Percentiles rank a stretch among this genome's conserved stretches.
These are phyloP conservation scores for Semaprochilodus insignis DNA, from an alignment of 2,797 vertebrate genomes.

Conservation along the genomic window DNA sequence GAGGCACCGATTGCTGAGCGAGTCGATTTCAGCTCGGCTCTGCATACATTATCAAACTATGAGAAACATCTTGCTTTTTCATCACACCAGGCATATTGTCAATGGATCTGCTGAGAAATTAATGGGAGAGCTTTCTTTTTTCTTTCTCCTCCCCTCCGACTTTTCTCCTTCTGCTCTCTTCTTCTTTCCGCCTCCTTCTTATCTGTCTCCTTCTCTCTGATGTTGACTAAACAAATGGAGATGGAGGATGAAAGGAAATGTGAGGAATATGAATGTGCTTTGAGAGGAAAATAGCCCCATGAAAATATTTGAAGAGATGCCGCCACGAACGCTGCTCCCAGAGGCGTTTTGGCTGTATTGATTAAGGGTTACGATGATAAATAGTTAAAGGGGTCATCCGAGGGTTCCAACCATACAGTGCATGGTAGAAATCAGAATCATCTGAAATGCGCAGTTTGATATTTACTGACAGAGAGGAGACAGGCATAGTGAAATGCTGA, in stretches of 20 bases:
- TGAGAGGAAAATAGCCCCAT: constrained; percentile 28
- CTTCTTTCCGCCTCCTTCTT: constrained; percentile 33
- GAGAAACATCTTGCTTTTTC: constrained; percentile 56
- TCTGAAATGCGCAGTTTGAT: background rate
- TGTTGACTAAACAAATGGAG: constrained; percentile 52
- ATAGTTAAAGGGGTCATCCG: constrained; percentile 3
- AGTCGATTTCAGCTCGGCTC: constrained; percentile 44
- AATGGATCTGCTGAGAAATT: constrained; percentile 50
- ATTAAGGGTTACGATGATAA: constrained; percentile 15
- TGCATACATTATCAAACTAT: constrained; percentile 52
- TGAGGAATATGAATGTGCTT: constrained; percentile 31
- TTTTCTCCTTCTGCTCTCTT: constrained; percentile 14
- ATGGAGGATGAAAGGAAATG: constrained; percentile 42
- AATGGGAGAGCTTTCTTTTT: constrained; percentile 44
- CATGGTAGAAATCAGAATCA: background rate
- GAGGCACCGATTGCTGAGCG: constrained; percentile 47
- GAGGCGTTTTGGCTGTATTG: background rate
- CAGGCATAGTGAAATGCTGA: background rate
- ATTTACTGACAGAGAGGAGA: constrained; percentile 6
- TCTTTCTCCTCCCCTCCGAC: background rate
- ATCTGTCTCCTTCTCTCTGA: constrained; percentile 50
- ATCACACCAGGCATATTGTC: constrained; percentile 47
- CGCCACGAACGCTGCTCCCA: constrained; percentile 3
- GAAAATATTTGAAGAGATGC: constrained; percentile 27
- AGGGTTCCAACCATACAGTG: background rate